A percentile compares a stretch with the other conserved stretches of the same genome.
phyloP scores from a whole-genome alignment of 2,113 vertebrate species.

The Dinomys branickii region DNA sequence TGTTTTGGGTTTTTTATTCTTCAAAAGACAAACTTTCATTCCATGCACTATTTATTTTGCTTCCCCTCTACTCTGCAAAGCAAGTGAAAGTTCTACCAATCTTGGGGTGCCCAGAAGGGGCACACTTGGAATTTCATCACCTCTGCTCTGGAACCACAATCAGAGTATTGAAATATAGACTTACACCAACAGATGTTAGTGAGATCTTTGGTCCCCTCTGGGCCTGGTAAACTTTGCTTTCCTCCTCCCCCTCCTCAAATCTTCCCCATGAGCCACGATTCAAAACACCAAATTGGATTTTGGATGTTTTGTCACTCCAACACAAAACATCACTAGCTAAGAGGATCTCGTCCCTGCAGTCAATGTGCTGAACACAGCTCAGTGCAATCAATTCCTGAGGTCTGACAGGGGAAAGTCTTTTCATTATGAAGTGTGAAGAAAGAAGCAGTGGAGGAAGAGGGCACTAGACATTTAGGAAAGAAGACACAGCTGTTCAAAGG shows the following conservation, averaged over 20 bases:
- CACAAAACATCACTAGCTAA: constrained; percentile 78
- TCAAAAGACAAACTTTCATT: neutral
- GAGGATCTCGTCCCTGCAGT: constrained; percentile 61
- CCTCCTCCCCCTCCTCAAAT: neutral
- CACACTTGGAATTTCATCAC: neutral
- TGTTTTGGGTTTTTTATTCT: neutral
- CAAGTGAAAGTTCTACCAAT: neutral
- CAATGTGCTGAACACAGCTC: neutral
- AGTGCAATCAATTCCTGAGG: constrained; percentile 43
- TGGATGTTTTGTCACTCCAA: constrained; percentile 70
- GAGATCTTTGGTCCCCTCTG: neutral
- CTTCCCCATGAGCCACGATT: constrained; percentile 52
- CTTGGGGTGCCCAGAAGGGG: neutral
- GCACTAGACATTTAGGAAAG: neutral
- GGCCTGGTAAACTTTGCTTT: neutral
- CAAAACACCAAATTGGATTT: constrained; percentile 79
- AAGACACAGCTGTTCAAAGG: neutral
- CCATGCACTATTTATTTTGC: neutral
- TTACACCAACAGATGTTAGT: neutral
- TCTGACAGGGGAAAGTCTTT: neutral
- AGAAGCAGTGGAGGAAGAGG: neutral
- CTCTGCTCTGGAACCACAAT: neutral
- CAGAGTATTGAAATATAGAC: neutral
- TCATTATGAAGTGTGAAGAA: neutral
- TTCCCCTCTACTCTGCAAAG: neutral